These are phyloP conservation scores for Himalopsyche anomala DNA, from an alignment of 2,888 invertebrate genomes.

Conservation along the genomic window DNA sequence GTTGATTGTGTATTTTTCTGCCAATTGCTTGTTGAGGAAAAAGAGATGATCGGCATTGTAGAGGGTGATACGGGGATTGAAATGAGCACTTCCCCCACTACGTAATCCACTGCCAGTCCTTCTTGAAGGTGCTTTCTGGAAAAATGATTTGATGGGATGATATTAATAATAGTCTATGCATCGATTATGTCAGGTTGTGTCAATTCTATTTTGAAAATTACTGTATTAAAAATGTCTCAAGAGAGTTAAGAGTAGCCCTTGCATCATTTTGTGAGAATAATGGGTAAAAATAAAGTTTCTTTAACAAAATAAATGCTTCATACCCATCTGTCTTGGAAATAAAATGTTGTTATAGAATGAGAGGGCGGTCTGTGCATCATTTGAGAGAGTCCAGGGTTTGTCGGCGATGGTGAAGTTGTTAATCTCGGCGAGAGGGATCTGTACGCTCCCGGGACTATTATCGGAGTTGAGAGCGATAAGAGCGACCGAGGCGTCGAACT, in stretches of 20 bases:
- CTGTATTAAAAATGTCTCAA: too few relatives aligned
- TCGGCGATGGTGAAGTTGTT: slow-evolving; percentile 75
- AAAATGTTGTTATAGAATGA: slow-evolving; percentile 85
- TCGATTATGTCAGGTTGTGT: too few relatives aligned
- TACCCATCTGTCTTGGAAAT: slow-evolving; percentile 86
- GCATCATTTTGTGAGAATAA: too few relatives aligned
- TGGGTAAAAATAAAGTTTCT: too few relatives aligned
- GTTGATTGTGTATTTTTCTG: slow-evolving; percentile 86
- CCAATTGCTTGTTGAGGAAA: slow-evolving; percentile 87
- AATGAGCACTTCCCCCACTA: slow-evolving; percentile 74
- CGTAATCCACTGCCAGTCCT: slow-evolving; percentile 73
- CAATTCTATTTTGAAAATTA: too few relatives aligned
- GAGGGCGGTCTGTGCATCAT: slow-evolving; percentile 76
- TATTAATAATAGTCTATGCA: too few relatives aligned
- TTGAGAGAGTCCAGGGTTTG: slow-evolving; percentile 75
- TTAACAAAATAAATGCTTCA: slow-evolving; percentile 66
- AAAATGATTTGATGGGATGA: slow-evolving; percentile 44
- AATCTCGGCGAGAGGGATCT: slow-evolving; percentile 75
- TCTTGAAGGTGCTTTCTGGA: slow-evolving; percentile 75
- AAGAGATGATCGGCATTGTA: slow-evolving; percentile 87
- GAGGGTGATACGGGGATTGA: slow-evolving; percentile 81
- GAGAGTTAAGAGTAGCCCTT: too few relatives aligned
- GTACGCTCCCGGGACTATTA: slow-evolving; percentile 71
- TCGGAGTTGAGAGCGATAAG: slow-evolving; percentile 73
- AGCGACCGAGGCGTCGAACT: slow-evolving; percentile 83